These are phyloP conservation scores for Notarius lentiginosus DNA, from an alignment of 2,113 vertebrate species.

Conservation along the genomic window DNA sequence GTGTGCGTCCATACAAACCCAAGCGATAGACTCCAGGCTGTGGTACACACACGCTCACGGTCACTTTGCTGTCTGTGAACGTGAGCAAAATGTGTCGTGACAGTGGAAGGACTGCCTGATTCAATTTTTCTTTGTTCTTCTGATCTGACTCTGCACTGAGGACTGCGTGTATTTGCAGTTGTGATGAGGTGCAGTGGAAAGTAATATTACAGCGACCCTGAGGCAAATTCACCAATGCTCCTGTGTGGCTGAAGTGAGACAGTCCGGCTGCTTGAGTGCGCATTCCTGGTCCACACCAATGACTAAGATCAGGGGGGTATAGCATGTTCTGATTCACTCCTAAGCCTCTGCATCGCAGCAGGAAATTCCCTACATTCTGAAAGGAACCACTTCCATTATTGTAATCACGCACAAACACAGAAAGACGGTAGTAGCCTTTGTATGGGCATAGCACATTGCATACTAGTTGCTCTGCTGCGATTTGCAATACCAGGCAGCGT, in stretches of 20 bases:
- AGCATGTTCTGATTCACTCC: slow-evolving; percentile 60
- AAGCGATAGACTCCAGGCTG: slow-evolving; percentile 67
- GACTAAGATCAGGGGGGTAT: slow-evolving; percentile 64
- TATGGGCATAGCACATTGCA: slow-evolving; percentile 74
- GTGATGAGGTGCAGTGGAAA: slow-evolving; percentile 60
- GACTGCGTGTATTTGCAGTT: slow-evolving; percentile 57
- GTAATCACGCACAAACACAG: slow-evolving; percentile 74
- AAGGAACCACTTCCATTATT: slow-evolving; percentile 61
- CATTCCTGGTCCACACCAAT: slow-evolving; percentile 70
- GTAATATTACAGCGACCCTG: slow-evolving; percentile 79
- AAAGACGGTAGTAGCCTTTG: slow-evolving; percentile 74
- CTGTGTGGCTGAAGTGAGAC: slow-evolving; percentile 71
- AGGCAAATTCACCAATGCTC: slow-evolving; percentile 69
- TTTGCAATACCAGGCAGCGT: slow-evolving; percentile 73
- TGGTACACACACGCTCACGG: slow-evolving; percentile 64
- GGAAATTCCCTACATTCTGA: slow-evolving; percentile 75
- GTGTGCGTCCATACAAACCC: slow-evolving; percentile 67
- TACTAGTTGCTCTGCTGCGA: slow-evolving; percentile 67
- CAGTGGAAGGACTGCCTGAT: slow-evolving; percentile 50
- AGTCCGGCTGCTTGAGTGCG: slow-evolving; percentile 69
- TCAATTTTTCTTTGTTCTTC: not conserved
- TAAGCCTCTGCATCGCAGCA: slow-evolving; percentile 67
- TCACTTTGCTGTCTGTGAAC: slow-evolving; percentile 74
- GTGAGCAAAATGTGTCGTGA: slow-evolving; percentile 70
- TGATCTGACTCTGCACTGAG: slow-evolving; percentile 57